Evolutionary conservation across 2,797 vertebrate species (phyloP), one percentile per base, ranked within the genome.

Genomic region (Phrynocephalus forsythii): DNA sequence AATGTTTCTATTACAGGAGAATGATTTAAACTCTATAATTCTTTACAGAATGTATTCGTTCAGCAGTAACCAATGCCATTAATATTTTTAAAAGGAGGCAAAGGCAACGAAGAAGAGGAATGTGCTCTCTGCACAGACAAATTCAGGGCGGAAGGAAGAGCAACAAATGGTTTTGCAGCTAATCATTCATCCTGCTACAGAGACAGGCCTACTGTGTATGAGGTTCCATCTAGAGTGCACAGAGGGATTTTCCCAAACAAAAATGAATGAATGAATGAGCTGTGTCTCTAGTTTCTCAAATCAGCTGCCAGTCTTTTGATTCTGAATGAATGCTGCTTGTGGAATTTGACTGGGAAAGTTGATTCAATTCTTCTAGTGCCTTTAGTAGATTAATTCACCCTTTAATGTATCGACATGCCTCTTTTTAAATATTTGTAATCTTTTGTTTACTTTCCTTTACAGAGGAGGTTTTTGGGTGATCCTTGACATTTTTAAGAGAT

Each of bases 341-440:
- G 90, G 91, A 38, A 79, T 4, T 63, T 82, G 60, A 15, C 1
- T 80, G 80, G 87, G 7, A 83, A 22, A 77, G 33, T 88, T 26
- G 69, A 22, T 77, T 89, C 92, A 85, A 94, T 86, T 90, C 76
- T 92, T 91, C 26, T 88, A 50, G 20, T 63, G 22, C 52, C 16
- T 4, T 90, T 85, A 89, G 72, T 63, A 71, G 38, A 79, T 85
- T 66, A 82, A 84, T 90, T 95, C 89, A 79, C 75, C 69, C 90
- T 87, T 80, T 79, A 80, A 92, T 79, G 56, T 87, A 82, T 92
- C 90, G 80, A 30, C 76, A 33, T 85, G 18, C 88, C 82, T 67
- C 5, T 89, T 89, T 76, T 71, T 3, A 0, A n/a, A 68, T 84
- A 86, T 82, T 91, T 87, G 13, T 15, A 90, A 77, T 75, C 24